Evolutionary conservation across 1,140 invertebrate species (phyloP).

Genomic region (Lerema accius): DNA sequence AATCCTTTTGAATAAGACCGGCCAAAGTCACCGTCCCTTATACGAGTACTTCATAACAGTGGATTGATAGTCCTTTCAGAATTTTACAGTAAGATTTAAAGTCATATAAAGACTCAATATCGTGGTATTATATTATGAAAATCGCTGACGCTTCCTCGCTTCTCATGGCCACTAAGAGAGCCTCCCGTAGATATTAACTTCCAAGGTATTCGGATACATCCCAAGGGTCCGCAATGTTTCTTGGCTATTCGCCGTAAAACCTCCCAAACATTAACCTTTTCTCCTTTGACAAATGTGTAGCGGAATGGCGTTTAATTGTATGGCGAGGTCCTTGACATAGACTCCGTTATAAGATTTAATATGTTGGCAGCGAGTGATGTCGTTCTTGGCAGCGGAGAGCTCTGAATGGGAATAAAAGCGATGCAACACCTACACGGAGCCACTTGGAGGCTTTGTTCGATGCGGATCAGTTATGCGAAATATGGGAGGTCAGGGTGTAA

Average conservation of each 20-base stretch:
- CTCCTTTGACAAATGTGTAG: constrained; percentile 42
- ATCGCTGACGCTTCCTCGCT: constrained; percentile 3
- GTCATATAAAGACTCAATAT: no score
- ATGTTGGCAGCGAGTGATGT: constrained; percentile 39
- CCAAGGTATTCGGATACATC: constrained; percentile 67
- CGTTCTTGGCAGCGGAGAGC: constrained; percentile 19
- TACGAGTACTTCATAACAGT: no score
- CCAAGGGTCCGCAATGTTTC: constrained; percentile 59
- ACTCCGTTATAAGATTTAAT: constrained; percentile 40
- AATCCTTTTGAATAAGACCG: no score
- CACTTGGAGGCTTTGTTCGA: constrained; percentile 20
- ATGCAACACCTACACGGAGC: constrained; percentile 24
- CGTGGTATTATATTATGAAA: background rate
- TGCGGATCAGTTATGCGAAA: background rate
- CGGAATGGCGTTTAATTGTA: constrained; percentile 35
- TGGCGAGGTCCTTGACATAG: constrained; percentile 35
- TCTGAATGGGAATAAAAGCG: constrained; percentile 21
- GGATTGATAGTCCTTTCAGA: no score
- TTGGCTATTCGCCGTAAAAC: constrained; percentile 57
- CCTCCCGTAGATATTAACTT: constrained; percentile 66
- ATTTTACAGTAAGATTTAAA: no score
- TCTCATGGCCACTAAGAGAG: constrained; percentile 44
- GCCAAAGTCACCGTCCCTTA: no score
- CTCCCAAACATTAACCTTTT: constrained; percentile 50
- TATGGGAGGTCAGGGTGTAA: constrained; percentile 9